Evolutionary conservation across 2,888 invertebrate genomes (phyloP).

Genomic region (Allophyes oxyacanthae): DNA sequence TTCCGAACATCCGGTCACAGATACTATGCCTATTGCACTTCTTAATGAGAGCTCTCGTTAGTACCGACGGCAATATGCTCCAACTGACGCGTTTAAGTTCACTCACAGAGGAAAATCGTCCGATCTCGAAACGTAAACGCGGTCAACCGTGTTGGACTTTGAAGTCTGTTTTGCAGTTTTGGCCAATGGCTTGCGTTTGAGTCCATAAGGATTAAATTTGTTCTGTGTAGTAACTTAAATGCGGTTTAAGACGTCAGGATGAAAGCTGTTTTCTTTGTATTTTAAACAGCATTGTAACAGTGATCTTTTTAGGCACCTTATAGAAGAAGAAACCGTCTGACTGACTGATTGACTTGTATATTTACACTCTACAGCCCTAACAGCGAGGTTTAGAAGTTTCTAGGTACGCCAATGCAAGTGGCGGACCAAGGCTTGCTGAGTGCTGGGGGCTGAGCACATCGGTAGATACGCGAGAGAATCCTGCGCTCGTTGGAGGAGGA

Average conservation of each 20-base stretch:
- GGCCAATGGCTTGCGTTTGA: constrained; percentile 27
- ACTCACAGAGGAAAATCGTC: constrained; percentile 27
- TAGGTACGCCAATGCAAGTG: too few species aligned
- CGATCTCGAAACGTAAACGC: constrained; percentile 47
- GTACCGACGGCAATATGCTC: constrained; percentile 37
- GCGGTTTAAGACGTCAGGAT: neutral
- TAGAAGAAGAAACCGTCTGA: too few species aligned
- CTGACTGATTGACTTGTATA: too few species aligned
- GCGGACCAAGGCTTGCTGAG: too few species aligned
- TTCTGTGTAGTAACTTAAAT: constrained; percentile 28
- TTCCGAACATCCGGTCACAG: constrained; percentile 68
- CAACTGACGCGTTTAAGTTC: constrained; percentile 56
- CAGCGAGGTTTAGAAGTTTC: too few species aligned
- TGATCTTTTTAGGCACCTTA: too few species aligned
- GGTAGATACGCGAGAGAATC: too few species aligned
- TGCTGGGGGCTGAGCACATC: too few species aligned
- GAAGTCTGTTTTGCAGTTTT: constrained; percentile 25
- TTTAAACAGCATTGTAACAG: too few species aligned
- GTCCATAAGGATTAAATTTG: constrained; percentile 8
- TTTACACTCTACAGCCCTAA: too few species aligned
- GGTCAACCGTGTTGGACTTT: constrained; percentile 19
- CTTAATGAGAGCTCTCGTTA: constrained; percentile 54
- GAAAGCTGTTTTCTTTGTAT: too few species aligned
- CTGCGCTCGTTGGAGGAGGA: too few species aligned
- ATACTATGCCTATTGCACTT: constrained; percentile 59